Evolutionary conservation across 2,888 invertebrate genomes (phyloP).

Genomic region (Pollenia labialis): DNA sequence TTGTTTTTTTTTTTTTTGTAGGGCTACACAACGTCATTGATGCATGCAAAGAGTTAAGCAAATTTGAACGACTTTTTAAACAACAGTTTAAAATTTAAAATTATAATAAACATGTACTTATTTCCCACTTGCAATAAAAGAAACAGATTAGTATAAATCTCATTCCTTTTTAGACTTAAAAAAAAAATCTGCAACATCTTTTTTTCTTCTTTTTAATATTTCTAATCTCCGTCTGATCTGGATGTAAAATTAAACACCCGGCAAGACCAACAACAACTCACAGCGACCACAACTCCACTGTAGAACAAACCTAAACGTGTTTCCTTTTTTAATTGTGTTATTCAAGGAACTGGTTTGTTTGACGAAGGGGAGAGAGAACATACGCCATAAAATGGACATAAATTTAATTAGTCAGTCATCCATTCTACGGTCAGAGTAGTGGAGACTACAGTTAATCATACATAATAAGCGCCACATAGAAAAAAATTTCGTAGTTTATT

Average conservation of each 20-base stretch:
- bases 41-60: too few species aligned
- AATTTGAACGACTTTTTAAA: too few species aligned
- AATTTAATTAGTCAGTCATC: conserved; percentile 58
- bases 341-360: conserved; percentile 13
- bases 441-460: conserved; percentile 53
- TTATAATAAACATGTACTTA: too few species aligned
- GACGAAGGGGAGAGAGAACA: neutral
- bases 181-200: too few species aligned
- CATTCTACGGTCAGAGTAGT: conserved; percentile 23
- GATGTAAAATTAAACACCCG: conserved; percentile 9
- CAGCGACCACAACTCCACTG: neutral
- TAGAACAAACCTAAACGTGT: conserved; percentile 7
- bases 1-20: too few species aligned
- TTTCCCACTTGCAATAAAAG: too few species aligned
- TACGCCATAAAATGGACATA: conserved; percentile 37
- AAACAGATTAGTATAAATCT: too few species aligned
- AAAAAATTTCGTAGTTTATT: neutral
- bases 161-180: too few species aligned
- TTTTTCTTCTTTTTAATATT: too few species aligned
- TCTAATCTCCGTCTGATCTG: neutral
- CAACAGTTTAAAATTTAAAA: too few species aligned
- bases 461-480: conserved; percentile 55
- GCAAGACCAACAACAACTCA: neutral
- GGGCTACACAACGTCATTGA: too few species aligned
- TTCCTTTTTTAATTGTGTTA: conserved; percentile 21